These are phyloP conservation scores for Leucophenga maculata DNA, from an alignment of 2,888 invertebrate genomes.

Conservation along the genomic window DNA sequence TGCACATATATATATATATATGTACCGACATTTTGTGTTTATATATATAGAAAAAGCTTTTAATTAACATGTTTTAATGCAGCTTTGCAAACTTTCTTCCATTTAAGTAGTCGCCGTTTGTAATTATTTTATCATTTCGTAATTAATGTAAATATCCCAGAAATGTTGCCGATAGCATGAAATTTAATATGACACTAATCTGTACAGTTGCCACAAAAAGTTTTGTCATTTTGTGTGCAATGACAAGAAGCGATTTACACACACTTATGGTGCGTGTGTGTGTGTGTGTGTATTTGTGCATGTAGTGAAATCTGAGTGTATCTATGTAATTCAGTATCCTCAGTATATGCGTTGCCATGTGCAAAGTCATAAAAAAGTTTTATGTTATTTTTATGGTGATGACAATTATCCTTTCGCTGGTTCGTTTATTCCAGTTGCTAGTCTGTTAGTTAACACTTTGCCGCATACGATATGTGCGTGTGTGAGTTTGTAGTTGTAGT, in stretches of 20 bases:
- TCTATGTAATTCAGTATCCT: neutral
- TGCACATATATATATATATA: neutral
- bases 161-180: slow-evolving; percentile 36
- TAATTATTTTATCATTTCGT: slow-evolving; percentile 6
- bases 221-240: slow-evolving; percentile 14
- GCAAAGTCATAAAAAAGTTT: slow-evolving; percentile 62
- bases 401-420: slow-evolving; percentile 60
- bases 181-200: slow-evolving; percentile 45
- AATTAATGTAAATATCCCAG: slow-evolving; percentile 32
- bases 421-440: slow-evolving; percentile 47
- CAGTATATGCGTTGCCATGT: neutral
- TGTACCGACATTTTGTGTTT: no score
- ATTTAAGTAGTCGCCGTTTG: neutral
- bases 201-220: slow-evolving; percentile 17
- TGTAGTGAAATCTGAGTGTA: neutral
- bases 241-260: slow-evolving; percentile 12
- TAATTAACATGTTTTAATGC: neutral
- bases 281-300: no score
- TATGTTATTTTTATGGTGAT: slow-evolving; percentile 65
- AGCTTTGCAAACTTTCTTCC: neutral
- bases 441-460: slow-evolving; percentile 44
- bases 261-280: slow-evolving; percentile 3
- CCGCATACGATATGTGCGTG: no score
- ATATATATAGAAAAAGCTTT: no score
- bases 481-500: neutral